Conservation (phyloP, 2,888 invertebrate genomes). For the Anodontia alba region DNA sequence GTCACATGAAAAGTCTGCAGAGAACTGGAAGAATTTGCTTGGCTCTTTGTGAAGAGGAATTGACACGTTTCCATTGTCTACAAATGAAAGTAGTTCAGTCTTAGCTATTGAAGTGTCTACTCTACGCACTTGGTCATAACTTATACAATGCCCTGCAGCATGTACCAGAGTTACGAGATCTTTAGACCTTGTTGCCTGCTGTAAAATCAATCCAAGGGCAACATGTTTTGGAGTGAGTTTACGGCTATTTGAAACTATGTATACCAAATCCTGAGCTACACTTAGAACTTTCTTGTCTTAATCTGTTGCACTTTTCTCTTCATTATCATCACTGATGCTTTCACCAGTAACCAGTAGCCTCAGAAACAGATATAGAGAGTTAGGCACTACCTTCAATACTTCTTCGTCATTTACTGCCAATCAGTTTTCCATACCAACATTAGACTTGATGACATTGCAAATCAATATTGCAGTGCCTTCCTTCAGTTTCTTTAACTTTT, state of each 20-base stretch:
- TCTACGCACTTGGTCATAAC: constrained; percentile 25
- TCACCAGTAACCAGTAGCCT: too few relatives aligned
- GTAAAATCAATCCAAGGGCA: constrained; percentile 21
- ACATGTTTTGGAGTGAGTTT: too few relatives aligned
- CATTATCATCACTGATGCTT: too few relatives aligned
- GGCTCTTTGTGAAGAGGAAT: constrained; percentile 5
- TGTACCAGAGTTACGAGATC: constrained; percentile 29
- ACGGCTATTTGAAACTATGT: too few relatives aligned
- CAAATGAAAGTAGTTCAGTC: constrained; percentile 2
- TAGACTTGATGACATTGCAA: neutral
- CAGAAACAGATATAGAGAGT: too few relatives aligned
- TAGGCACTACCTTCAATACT: too few relatives aligned
- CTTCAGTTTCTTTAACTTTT: neutral
- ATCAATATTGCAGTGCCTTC: neutral
- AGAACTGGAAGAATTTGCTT: constrained; percentile 4
- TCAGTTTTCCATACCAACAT: constrained; percentile 12
- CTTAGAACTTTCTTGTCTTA: too few relatives aligned
- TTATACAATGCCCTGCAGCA: constrained; percentile 29
- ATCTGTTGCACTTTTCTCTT: too few relatives aligned
- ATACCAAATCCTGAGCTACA: too few relatives aligned
- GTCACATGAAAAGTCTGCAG: constrained; percentile 8
- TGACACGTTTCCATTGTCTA: constrained; percentile 3
- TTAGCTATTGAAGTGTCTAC: constrained; percentile 29
- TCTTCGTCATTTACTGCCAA: constrained; percentile 8
- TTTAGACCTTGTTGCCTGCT: constrained; percentile 29